Percentiles rank a stretch among this genome's conserved stretches.
Conservation (phyloP, 1,140 invertebrate species). For the Drosophila burlai region DNA sequence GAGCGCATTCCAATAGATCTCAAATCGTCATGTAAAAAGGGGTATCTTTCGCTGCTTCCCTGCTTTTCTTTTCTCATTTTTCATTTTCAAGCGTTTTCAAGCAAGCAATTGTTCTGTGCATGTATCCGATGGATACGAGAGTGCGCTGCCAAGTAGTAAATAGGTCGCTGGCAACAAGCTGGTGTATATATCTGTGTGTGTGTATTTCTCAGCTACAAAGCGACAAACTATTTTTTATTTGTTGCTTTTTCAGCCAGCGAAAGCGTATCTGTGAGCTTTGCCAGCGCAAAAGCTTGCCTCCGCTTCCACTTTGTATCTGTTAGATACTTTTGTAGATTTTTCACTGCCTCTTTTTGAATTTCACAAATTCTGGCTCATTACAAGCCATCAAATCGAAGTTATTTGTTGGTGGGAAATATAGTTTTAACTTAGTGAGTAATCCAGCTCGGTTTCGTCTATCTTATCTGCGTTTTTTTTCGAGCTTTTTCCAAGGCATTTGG, state of each 20-base stretch:
- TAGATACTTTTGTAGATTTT: slow-evolving; percentile 40
- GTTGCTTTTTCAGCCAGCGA: slow-evolving; percentile 30
- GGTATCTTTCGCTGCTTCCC: slow-evolving; percentile 6
- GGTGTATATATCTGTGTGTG: background rate
- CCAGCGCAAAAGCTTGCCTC: slow-evolving; percentile 31
- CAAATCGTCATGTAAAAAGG: background rate
- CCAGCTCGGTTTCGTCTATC: slow-evolving; percentile 20
- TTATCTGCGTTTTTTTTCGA: slow-evolving; percentile 18
- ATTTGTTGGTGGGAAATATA: background rate
- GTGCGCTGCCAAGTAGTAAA: slow-evolving; percentile 46
- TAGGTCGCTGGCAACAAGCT: slow-evolving; percentile 52
- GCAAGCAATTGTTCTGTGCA: slow-evolving; percentile 45
- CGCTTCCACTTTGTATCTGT: slow-evolving; percentile 34
- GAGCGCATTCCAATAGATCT: slow-evolving; percentile 49
- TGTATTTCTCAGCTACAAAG: slow-evolving; percentile 20
- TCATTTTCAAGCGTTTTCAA: slow-evolving; percentile 11
- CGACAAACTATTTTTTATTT: slow-evolving; percentile 50
- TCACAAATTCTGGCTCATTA: slow-evolving; percentile 10
- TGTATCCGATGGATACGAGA: slow-evolving; percentile 52
- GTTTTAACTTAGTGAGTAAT: slow-evolving; percentile 12
- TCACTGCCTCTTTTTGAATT: slow-evolving; percentile 5
- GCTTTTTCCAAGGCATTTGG: slow-evolving; percentile 48
- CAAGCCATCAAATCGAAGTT: background rate
- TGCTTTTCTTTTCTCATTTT: background rate
- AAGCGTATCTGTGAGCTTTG: slow-evolving; percentile 39